Evolutionary conservation across 2,797 vertebrate species (phyloP), one percentile per base, ranked within the genome.

Genomic region (Pangasius macronema): DNA sequence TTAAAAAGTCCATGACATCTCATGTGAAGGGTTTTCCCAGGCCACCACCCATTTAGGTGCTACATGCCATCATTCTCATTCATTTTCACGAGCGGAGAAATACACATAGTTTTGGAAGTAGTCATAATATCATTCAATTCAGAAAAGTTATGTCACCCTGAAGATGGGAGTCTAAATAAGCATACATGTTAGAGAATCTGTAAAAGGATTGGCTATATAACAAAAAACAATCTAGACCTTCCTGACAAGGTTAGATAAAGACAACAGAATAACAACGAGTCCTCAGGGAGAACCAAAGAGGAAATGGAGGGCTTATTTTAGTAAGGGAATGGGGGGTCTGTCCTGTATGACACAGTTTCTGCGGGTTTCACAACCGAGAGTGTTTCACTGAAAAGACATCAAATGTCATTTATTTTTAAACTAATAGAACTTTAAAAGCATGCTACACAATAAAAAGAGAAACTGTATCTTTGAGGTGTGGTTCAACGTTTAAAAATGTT

Each of bases 341-440:
- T 93, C 87, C 94, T 93, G 93, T 94, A 91, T 90, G 93, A 63
- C 86, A 91, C 92, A 95, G 94, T 94, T 95, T 94, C 95, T 94
- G 93, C 92, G 93, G 94, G 94, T 94, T 93, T 95, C 94, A 93
- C 94, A 96, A 94, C 94, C 94, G 92, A 95, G 93, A 93, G 94
- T 94, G 93, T 95, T 95, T 95, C 95, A 95, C 94, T 94, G 93
- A 95, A 96, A 95, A 94, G 92, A 92, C 92, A 92, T 93, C 93
- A 91, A 88, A 90, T 90, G 91, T 94, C 90, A 93, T 94, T 94
- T 94, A 93, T 91, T 92, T 93, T 94, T 93, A 91, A 93, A 30
- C 91, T 89, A 87, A 87, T 87, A 89, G 88, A 90, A 88, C 91
- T 84, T 77, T 89, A 85, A 93, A 93, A 92, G 72, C 49, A 42